Base-by-base conservation (phyloP, 2,888 invertebrate genomes). In the Chrysolina americana region DNA sequence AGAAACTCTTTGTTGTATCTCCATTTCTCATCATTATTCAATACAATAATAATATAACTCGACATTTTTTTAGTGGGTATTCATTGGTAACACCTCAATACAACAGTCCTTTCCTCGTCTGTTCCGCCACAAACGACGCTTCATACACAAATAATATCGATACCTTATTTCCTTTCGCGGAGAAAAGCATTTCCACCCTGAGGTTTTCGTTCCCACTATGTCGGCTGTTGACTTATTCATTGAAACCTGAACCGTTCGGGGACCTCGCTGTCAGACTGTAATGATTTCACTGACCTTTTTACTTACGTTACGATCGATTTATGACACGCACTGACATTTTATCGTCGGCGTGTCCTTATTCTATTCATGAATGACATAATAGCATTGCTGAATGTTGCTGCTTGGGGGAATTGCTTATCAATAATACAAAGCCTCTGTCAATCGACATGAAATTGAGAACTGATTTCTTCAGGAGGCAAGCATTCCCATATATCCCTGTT, bases 301-400 rank as follows among this genome's bases (percentile, higher is more conserved):
- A 73, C 76, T 74, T 69, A 41, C 50, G 66, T 71, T 74, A 71
- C 76, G 78, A 81, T 82, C 81, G 78, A 80, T 81, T 81, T 81
- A 81, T 82, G 80, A 78, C 79, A 78, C 77, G 76, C 80, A 80
- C 78, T 81, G 83, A 81, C 81, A 81, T 81, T 81, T 81, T 70
- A 82, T 80, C 70, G 78, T 64, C 75, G 70, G 68, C 73, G 64
- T 74, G 36, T 59, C 36, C 59, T 59, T 59, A 59, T 36, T 8
- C 36, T n/a, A 59, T 59, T 28, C 59, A 59, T 59, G 59, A 59
- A 59, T 36, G 59, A 3, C 59, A 59, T 59, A 59, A 59, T 59
- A 36, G 59, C 36, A 8, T 59, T 59, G 1, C 23, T 53, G 23
- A 6, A 59, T 23, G 23, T 59, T 15, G 59, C 5, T 28, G 23